phyloP scores from a whole-genome alignment of 2,888 invertebrate species.

The Caenorhabditis wallacei region DNA sequence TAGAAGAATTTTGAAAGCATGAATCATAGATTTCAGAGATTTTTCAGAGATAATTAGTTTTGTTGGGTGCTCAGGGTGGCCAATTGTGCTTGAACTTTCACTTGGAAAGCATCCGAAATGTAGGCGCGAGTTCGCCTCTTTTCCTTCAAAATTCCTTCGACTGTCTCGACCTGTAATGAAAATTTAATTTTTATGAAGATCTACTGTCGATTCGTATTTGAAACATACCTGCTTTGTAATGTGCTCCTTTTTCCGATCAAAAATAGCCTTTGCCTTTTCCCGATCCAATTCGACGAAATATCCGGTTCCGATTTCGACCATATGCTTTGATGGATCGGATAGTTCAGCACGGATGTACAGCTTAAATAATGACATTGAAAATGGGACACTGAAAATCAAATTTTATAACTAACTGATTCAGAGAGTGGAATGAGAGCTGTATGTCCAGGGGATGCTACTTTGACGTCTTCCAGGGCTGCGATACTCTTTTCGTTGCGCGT shows the following conservation, averaged over 20 bases:
- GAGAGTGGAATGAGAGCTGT: conserved; percentile 92
- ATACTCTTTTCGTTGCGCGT: conserved; percentile 89
- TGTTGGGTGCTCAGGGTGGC: conserved; percentile 51
- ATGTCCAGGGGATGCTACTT: conserved; percentile 56
- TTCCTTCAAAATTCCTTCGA: conserved; percentile 69
- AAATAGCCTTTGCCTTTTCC: conserved; percentile 92
- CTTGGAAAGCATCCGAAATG: conserved; percentile 69
- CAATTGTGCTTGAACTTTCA: conserved; percentile 70
- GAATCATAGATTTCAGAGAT: conserved; percentile 10
- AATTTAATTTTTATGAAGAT: conserved; percentile 70
- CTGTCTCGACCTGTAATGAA: conserved; percentile 72
- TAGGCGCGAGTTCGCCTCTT: conserved; percentile 68
- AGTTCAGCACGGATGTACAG: conserved; percentile 97
- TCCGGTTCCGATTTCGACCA: conserved; percentile 97
- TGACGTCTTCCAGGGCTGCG: conserved; percentile 84
- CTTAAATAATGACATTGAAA: conserved; percentile 82
- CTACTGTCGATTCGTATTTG: background rate
- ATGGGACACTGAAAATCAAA: background rate
- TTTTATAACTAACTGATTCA: conserved; percentile 87
- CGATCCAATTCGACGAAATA: conserved; percentile 95
- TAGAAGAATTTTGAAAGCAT: conserved; percentile 3
- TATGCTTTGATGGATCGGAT: conserved; percentile 90
- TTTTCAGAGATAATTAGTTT: conserved; percentile 13
- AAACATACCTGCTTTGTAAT: conserved; percentile 91
- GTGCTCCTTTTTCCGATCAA: conserved; percentile 93